Conservation (phyloP, 2,888 invertebrate genomes). For the Caenorhabditis plicata region DNA sequence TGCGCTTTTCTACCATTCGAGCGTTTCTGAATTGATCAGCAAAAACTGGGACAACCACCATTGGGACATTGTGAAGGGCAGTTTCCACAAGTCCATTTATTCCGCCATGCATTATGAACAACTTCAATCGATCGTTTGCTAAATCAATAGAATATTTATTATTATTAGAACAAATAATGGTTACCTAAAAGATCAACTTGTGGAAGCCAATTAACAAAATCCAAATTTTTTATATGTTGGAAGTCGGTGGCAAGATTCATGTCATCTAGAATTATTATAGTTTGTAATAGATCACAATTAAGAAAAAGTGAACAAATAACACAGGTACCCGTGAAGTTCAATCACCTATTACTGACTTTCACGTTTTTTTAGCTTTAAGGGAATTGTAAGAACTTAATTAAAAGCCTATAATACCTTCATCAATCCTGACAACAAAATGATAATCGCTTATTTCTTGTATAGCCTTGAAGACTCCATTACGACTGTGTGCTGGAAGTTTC, state of each 20-base stretch:
- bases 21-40: constrained; percentile 63
- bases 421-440: constrained; percentile 56
- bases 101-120: constrained; percentile 63
- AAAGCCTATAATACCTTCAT: constrained; percentile 21
- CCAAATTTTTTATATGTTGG: constrained; percentile 47
- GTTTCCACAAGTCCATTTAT: constrained; percentile 60
- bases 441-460: constrained; percentile 35
- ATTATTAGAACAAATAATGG: background rate
- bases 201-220: constrained; percentile 56
- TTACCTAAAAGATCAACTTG: constrained; percentile 56
- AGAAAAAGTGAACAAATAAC: no score
- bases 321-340: no score
- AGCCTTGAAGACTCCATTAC: constrained; percentile 19
- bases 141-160: background rate
- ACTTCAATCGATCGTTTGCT: constrained; percentile 51
- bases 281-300: no score
- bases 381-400: background rate
- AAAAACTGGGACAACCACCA: constrained; percentile 59
- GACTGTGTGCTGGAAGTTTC: constrained; percentile 8
- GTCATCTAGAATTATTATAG: no score
- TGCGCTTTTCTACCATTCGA: constrained; percentile 54
- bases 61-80: constrained; percentile 54
- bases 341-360: no score
- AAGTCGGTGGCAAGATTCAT: no score
- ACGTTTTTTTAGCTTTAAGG: background rate